Evolutionary conservation across 2,113 vertebrate genomes (phyloP), one percentile per base, ranked within the genome.

Genomic region (Apteryx owenii): DNA sequence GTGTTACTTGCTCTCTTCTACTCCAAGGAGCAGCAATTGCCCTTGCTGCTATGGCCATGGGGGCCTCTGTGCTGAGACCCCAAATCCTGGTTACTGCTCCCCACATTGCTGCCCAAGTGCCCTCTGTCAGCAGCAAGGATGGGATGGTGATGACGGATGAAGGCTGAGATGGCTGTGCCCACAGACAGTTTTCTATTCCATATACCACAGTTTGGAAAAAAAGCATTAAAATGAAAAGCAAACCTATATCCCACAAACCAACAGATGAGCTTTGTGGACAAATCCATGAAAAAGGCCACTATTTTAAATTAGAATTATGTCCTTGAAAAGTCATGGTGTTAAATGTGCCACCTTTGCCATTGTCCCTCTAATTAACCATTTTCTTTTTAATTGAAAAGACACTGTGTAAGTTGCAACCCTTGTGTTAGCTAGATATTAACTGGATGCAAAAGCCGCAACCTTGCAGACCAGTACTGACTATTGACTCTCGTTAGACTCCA

Each of bases 61-160:
- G 7, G 19, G 4, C 5, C 14, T 18, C 7, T 0, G 1, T 1
- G 1, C 26, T 70, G 62, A 48, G 18, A 2, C 22, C 40, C 29
- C n/a, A 36, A 6, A 40, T 54, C 26, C 46, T 2, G 1, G 33
- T 19, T 78, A 36, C 62, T 81, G 40, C 19, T 66, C 61, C 40
- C 46, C 46, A 18, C 46, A 18, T 7, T 13, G 51, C n/a, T 70
- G 48, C 14, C 70, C 50, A n/a, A 0, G 22, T 53, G 23, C 51
- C 22, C 51, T 25, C 22, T 53, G 0, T 18, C 46, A 48, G 46
- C 46, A 48, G 16, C 1, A 0, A 60, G 16, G 19, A 29, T 46
- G 22, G 5, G n/a, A 64, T 4, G 6, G 4, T 50, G 31, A 48
- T 0, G 0, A 21, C 53, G 80, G 58, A 56, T 54, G n/a, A 72